Base-by-base conservation (phyloP, 1,140 invertebrate species). In the Drosophila trapezifrons region DNA sequence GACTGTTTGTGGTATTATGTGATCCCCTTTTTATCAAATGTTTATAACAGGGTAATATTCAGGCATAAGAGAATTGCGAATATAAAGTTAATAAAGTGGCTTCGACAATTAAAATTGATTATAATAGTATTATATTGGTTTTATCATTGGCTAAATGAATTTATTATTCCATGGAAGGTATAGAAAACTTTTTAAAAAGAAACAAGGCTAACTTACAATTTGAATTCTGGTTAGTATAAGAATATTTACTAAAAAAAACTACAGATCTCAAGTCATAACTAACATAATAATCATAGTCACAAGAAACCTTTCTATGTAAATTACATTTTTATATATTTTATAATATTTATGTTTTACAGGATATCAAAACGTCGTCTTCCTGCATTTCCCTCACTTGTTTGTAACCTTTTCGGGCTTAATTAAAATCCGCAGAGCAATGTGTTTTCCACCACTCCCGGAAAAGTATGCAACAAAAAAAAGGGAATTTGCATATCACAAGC, bases 391-490 rank as follows among this genome's bases (percentile, higher is more conserved):
- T 17, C 2, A 22, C 22, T 58, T 57, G 40, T 64, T 52, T 74
- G 67, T 74, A 66, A 84, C 73, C 77, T 84, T 89, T 78, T 80
- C 71, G 69, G 59, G 84, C 84, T 84, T 89, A 89, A 89, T 89
- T 89, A 89, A 89, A 89, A 89, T 89, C 84, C 84, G 77, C 80
- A 82, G 40, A 63, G 67, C 73, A 89, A 89, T 89, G 79, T 89
- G 85, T 87, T 85, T 56, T 66, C 55, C 60, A 70, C 71, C 65
- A 58, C 66, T 42, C 65, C 20, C 83, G 43, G 77, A 80, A 83
- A 81, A 73, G 63, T 78, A 78, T 77, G 81, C 77, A 75, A 70
- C 79, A 80, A 51, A 74, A 89, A 67, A 87, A 80, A 73, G 64
- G 49, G 71, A 79, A 86, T 86, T 86, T 86, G 69, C 83, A 86